These are phyloP conservation scores for Lepus europaeus DNA, from an alignment of 2,113 vertebrate species.

Conservation along the genomic window DNA sequence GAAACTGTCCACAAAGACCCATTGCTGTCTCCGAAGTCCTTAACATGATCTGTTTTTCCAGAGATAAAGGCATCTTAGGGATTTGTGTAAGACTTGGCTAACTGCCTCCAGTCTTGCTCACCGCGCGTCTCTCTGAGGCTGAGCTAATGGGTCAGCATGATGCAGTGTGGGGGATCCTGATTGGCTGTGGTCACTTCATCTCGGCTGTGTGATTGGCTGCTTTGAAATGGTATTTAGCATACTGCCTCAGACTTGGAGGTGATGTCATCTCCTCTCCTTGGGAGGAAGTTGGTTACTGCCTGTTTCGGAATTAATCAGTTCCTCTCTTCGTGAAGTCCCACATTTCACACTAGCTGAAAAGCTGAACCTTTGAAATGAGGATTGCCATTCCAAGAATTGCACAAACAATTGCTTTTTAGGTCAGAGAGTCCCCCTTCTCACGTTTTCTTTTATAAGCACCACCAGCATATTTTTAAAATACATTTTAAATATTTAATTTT, in stretches of 20 bases:
- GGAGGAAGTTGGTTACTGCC: conserved; percentile 59
- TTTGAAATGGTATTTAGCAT: conserved; percentile 45
- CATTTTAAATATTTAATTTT: not conserved
- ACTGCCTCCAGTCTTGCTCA: not conserved
- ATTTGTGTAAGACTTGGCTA: conserved; percentile 68
- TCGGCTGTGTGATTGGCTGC: conserved; percentile 36
- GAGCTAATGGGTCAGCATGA: not conserved
- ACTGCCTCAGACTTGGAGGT: not conserved
- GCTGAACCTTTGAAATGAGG: conserved; percentile 7
- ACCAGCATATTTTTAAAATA: not conserved
- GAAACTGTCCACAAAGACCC: not conserved
- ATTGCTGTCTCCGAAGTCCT: conserved; percentile 45
- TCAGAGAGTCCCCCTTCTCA: not conserved
- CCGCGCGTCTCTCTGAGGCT: conserved; percentile 1
- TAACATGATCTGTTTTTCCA: conserved; percentile 29
- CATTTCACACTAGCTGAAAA: conserved; percentile 50
- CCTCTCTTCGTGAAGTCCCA: conserved; percentile 46
- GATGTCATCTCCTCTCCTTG: conserved; percentile 65
- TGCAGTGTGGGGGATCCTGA: not conserved
- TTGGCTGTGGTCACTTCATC: conserved; percentile 25
- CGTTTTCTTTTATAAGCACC: not conserved
- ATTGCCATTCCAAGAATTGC: not conserved
- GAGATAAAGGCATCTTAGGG: conserved; percentile 42
- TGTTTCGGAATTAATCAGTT: conserved; percentile 73
- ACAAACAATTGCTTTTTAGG: not conserved